Evolutionary conservation across 2,113 vertebrate species (phyloP).

Genomic region (Bambusicola thoracicus): DNA sequence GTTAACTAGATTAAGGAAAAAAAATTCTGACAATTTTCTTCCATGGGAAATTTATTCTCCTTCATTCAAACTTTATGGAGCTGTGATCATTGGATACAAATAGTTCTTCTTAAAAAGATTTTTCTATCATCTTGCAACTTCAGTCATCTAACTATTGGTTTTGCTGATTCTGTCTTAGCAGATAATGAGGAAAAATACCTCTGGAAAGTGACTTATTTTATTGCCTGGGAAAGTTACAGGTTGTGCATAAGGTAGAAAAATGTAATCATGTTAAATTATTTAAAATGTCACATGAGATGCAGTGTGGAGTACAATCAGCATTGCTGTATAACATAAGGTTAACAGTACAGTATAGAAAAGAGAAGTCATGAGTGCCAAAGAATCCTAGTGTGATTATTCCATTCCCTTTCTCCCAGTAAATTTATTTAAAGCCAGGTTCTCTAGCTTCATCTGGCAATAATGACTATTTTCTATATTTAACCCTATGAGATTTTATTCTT

Average conservation of each 20-base stretch:
- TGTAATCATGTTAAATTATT: not conserved
- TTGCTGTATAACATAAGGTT: not conserved
- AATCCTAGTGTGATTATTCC: not conserved
- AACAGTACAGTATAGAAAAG: not conserved
- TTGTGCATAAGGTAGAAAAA: not conserved
- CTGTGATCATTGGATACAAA: not conserved
- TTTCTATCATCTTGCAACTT: not conserved
- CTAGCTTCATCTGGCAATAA: not conserved
- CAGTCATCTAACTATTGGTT: rapidly evolving
- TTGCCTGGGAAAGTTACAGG: not conserved
- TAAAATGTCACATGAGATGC: not conserved
- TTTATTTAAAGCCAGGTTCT: not conserved
- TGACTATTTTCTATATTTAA: not conserved
- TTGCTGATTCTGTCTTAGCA: not conserved
- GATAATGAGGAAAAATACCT: not conserved
- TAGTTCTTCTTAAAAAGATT: rapidly evolving
- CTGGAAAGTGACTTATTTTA: not conserved
- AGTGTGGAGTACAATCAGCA: not conserved
- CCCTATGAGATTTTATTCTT: not conserved
- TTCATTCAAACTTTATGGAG: not conserved
- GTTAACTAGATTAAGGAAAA: not conserved
- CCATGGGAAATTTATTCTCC: not conserved
- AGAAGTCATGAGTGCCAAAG: not conserved
- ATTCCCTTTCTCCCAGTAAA: not conserved
- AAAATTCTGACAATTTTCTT: not conserved